Evolutionary conservation across 2,888 invertebrate genomes (phyloP), one percentile per base, ranked within the genome.

Genomic region (Plemyria rubiginata): DNA sequence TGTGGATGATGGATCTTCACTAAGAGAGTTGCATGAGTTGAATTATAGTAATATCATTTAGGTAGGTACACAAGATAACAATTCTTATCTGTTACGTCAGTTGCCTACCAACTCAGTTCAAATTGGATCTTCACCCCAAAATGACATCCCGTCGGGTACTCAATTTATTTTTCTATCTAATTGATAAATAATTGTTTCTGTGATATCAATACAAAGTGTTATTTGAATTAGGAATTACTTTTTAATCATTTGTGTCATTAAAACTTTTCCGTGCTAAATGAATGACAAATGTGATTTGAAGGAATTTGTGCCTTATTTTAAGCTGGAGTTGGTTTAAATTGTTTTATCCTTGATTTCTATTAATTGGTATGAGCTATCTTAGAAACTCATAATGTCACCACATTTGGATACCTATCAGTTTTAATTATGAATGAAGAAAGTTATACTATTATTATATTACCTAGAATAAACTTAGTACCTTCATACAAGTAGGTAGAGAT

Each of bases 41-140:
- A 2, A 36, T n/a, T 56, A 16, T 15, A 53, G 70, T 78, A 65
- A 73, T 79, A 79, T 81, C 79, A 67, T 75, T 81, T 77, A 63
- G 70, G 75, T 77, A 63, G 70, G 75, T 77, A 84, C 72, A 86
- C 77, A 82, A 80, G 86, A 89, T 89, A 89, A 86, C 70, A 78
- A 68, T 67, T 75, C 81, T 88, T 92, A 92, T 92, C 92, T 82
- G 72, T 84, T 86, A 87, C 80, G 86, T 87, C 82, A 84, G 80
- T 68, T 67, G 72, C 72, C 77, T 73, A 79, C 81, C 82, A 84
- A 82, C 81, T 88, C 81, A 92, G 90, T 92, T 77, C 76, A 78
- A 80, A 83, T 85, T 74, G 74, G 82, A 82, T 81, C 84, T 82
- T 81, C 79, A 75, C 78, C 74, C 79, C 86, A 90, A 84, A 82